Base-by-base conservation (phyloP, 1,140 invertebrate species). In the Sweltsa coloradensis region DNA sequence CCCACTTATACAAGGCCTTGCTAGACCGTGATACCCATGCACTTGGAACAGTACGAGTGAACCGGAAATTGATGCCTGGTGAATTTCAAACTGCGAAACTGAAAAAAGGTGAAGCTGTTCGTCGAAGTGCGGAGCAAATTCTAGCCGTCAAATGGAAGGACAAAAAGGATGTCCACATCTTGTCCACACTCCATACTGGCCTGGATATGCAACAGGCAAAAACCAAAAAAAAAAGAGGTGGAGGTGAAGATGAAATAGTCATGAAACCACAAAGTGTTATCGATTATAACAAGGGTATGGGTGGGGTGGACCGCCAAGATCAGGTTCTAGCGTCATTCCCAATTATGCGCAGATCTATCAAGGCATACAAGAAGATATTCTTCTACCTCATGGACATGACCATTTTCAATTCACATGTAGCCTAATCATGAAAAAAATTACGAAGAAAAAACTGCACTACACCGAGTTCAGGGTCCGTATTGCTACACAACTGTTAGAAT, bases 11-110 rank as follows among this genome's bases (percentile, higher is more conserved):
- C 53, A 14, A 22, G 50, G 45, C 44, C 3, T 42, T 54, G 44
- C 42, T 34, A 22, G n/a, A 18, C 5, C 46, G 16, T 16, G 34
- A 54, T 24, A 51, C 11, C 11, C 40, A 53, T 42, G 53, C 18
- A 3, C 34, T 55, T 18, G 47, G 52, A 19, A 54, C 52, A 41
- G 54, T 56, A 5, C 37, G 50, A 34, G 25, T 18, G 1, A 43
- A 56, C 14, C 40, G 48, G 48, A 13, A 55, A 55, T 52, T 54
- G 48, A 56, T 56, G 53, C 48, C 49, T 2, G 42, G 49, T 42
- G 42, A 52, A 6, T 41, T 51, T 6, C 21, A 19, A 47, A 14
- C 18, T 3, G 7, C 24, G 43, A 55, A 53, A 19, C 39, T 53
- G 5, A 51, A 56, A 41, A 16, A 19, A 9, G 21, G 1, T 31